phyloP scores from a whole-genome alignment of 2,888 invertebrate species.

The Monopis laevigella region DNA sequence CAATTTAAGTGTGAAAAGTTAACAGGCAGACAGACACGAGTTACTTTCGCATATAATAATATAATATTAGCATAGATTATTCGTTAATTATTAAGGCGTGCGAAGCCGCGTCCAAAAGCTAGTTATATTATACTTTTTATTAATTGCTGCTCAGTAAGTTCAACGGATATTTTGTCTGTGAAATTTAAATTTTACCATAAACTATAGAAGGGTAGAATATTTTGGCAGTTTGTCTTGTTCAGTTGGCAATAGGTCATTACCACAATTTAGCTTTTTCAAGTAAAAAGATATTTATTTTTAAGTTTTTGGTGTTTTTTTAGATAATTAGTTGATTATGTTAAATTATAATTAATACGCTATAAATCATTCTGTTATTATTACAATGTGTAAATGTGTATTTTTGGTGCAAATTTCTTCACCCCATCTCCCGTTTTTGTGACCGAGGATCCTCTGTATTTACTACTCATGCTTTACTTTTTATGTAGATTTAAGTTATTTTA shows the following conservation, averaged over 20 bases:
- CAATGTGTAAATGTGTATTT: neutral
- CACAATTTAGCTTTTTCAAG: constrained; percentile 46
- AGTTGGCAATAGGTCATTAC: constrained; percentile 51
- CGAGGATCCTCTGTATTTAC: constrained; percentile 48
- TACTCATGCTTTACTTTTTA: constrained; percentile 49
- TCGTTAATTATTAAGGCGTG: too few relatives aligned
- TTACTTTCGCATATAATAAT: too few relatives aligned
- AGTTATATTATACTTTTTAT: too few relatives aligned
- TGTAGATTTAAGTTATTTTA: constrained; percentile 23
- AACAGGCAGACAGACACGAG: too few relatives aligned
- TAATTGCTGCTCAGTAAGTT: too few relatives aligned
- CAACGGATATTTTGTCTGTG: constrained; percentile 18
- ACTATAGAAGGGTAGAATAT: constrained; percentile 35
- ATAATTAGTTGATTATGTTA: too few relatives aligned
- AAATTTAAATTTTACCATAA: constrained; percentile 50
- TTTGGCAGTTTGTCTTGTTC: constrained; percentile 52
- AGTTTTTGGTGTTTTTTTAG: constrained; percentile 6
- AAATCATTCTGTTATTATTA: neutral
- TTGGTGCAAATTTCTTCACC: constrained; percentile 2
- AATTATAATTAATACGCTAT: neutral
- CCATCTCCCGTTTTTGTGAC: constrained; percentile 41
- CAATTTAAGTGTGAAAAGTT: too few relatives aligned
- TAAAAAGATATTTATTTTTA: constrained; percentile 27
- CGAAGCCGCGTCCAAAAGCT: too few relatives aligned
- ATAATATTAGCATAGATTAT: too few relatives aligned